Conservation (phyloP, 2,113 vertebrate genomes). For the Nansenia antarctica region DNA sequence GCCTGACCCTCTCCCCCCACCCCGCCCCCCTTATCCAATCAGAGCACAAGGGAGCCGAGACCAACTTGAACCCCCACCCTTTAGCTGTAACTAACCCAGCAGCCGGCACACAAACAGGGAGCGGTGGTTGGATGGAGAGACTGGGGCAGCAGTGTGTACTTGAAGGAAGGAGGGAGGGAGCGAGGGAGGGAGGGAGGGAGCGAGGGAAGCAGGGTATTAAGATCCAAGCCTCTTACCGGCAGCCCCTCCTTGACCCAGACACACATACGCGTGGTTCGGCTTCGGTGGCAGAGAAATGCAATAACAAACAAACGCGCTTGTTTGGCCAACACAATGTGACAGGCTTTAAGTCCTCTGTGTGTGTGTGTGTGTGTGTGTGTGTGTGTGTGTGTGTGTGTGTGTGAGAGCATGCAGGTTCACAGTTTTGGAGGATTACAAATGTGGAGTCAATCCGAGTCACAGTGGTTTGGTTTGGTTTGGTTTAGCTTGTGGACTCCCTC, state of each 20-base stretch:
- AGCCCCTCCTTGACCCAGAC: slow-evolving; percentile 54
- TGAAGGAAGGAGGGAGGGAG: slow-evolving; percentile 26
- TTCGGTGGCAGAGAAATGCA: slow-evolving; percentile 45
- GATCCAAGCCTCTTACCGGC: slow-evolving; percentile 62
- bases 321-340: slow-evolving; percentile 37
- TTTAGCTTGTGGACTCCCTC: slow-evolving; percentile 7
- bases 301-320: slow-evolving; percentile 19
- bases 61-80: slow-evolving; percentile 9
- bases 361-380: slow-evolving; percentile 2
- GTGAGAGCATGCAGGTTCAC: slow-evolving; percentile 7
- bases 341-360: slow-evolving; percentile 36
- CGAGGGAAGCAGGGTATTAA: slow-evolving; percentile 16
- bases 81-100: slow-evolving; percentile 29
- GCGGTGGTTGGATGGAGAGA: slow-evolving; percentile 34
- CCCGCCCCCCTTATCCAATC: slow-evolving; percentile 40
- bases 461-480: too few species aligned
- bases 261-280: slow-evolving; percentile 50
- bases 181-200: not conserved
- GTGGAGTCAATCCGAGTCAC: slow-evolving; percentile 21
- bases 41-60: slow-evolving; percentile 35
- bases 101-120: slow-evolving; percentile 29
- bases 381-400: not conserved
- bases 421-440: slow-evolving; percentile 27
- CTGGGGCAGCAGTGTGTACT: not conserved
- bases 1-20: slow-evolving; percentile 34